A percentile compares a stretch with the other conserved stretches of the same genome.
Evolutionary conservation across 2,888 invertebrate species (phyloP).

Genomic region (Megastigmus dorsalis): DNA sequence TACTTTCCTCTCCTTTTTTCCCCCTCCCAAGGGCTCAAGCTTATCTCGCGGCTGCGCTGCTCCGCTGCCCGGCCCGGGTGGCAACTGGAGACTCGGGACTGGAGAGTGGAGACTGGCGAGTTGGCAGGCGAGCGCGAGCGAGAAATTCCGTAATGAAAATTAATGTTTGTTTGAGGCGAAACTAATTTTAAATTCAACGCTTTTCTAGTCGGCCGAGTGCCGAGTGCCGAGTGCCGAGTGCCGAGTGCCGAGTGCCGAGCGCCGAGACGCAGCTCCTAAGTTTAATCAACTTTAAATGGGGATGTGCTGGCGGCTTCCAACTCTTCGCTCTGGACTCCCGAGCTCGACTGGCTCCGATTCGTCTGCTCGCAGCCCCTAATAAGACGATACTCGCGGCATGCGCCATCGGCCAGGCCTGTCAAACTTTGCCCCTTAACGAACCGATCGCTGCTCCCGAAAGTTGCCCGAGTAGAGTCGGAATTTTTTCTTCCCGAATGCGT

Average conservation of each 20-base stretch:
- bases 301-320: background rate
- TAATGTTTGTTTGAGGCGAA: slow-evolving; percentile 34
- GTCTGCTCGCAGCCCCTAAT: background rate
- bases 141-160: slow-evolving; percentile 40
- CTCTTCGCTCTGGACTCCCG: too few relatives aligned
- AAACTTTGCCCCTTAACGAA: too few relatives aligned
- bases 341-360: background rate
- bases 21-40: too few relatives aligned
- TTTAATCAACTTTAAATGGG: slow-evolving; percentile 39
- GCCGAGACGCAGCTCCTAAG: too few relatives aligned
- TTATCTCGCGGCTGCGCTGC: too few relatives aligned
- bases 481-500: too few relatives aligned
- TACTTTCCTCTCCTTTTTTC: slow-evolving; percentile 13
- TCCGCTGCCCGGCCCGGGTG: too few relatives aligned
- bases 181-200: slow-evolving; percentile 39
- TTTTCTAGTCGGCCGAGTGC: slow-evolving; percentile 14
- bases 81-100: too few relatives aligned
- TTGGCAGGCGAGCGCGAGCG: background rate
- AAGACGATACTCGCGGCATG: background rate
- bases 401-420: too few relatives aligned
- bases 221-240: background rate
- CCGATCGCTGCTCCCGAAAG: too few relatives aligned
- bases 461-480: too few relatives aligned
- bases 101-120: too few relatives aligned
- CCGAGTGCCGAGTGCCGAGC: background rate